Base-by-base conservation (phyloP, 2,797 vertebrate species). In the Allobates femoralis region DNA sequence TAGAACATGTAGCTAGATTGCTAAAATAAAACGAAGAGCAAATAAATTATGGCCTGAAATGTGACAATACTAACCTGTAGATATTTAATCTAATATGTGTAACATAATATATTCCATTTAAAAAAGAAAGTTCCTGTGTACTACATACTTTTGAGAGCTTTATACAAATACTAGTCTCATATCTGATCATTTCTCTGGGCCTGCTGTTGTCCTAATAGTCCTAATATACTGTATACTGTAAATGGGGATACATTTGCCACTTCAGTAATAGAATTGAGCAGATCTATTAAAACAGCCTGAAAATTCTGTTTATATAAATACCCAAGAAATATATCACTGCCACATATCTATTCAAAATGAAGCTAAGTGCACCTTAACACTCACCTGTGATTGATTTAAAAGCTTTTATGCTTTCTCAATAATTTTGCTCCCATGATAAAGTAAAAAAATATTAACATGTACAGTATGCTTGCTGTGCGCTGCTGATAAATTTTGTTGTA, bases 301-400 rank as follows among this genome's bases (percentile, higher is more conserved):
- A 55, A n/a, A 55, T 18, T 53, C 18, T 53, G 46, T 23, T 51
- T 60, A 34, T 62, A 21, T 79, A 37, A 60, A 37, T 46, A 23
- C 3, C 30, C 8, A 41, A 71, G 26, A 71, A 55, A 82, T 56
- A 34, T 66, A 16, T 34, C 14, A n/a, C 64, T 23, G 64, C 50
- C 11, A 55, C 58, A 16, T 62, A 62, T 80, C 46, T 37, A 26
- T 26, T 41, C 30, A 64, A 80, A 46, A 19, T 64, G 41, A 62
- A 46, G 8, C 55, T 73, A 84, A 77, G 60, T 77, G 74, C 74
- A 78, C 53, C 56, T 67, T 84, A 78, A 77, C 74, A 67, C 58
- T 56, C 82, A 77, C 21, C 60, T 76, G 51, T 34, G 58, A 84
- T 84, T 84, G 83, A 76, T 84, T 51, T 84, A n/a, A 62, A 84